Evolutionary conservation across 2,797 vertebrate species (phyloP).

Genomic region (Pseudochromis fuscus): DNA sequence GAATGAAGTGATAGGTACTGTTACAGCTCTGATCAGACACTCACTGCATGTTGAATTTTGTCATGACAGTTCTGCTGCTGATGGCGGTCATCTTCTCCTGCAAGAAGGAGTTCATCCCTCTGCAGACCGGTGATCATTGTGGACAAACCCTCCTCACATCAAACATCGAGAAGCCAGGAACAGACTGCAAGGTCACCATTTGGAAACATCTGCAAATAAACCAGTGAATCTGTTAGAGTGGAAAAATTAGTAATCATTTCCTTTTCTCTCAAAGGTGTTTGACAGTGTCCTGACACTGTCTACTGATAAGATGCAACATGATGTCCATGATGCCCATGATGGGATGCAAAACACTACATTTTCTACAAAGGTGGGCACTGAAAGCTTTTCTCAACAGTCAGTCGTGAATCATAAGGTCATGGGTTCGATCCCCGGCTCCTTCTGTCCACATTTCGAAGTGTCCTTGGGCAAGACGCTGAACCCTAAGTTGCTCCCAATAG

Average conservation of each 20-base stretch:
- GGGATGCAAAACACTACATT: background rate
- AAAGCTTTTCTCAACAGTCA: background rate
- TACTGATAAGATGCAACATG: background rate
- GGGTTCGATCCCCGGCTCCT: too few relatives aligned
- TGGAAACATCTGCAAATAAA: background rate
- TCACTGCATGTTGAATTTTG: background rate
- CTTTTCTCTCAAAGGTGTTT: constrained; percentile 28
- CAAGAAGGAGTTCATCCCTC: constrained; percentile 39
- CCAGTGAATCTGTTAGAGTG: background rate
- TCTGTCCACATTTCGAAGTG: too few relatives aligned
- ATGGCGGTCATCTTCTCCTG: constrained; percentile 30
- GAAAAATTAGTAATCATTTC: background rate
- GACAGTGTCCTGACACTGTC: fast-evolving
- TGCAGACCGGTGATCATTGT: background rate
- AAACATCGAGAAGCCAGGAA: constrained; percentile 70
- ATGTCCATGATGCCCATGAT: background rate
- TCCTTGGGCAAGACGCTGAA: background rate
- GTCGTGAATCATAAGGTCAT: too few relatives aligned
- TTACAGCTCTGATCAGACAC: background rate
- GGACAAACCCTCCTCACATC: constrained; percentile 36
- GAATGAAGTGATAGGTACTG: background rate
- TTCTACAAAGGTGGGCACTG: constrained; percentile 4
- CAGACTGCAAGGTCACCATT: constrained; percentile 65
- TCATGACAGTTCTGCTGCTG: constrained; percentile 59
- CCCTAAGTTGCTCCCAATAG: too few relatives aligned